These are phyloP conservation scores for Xenopus borealis DNA, from an alignment of 2,113 vertebrate genomes.

Conservation along the genomic window DNA sequence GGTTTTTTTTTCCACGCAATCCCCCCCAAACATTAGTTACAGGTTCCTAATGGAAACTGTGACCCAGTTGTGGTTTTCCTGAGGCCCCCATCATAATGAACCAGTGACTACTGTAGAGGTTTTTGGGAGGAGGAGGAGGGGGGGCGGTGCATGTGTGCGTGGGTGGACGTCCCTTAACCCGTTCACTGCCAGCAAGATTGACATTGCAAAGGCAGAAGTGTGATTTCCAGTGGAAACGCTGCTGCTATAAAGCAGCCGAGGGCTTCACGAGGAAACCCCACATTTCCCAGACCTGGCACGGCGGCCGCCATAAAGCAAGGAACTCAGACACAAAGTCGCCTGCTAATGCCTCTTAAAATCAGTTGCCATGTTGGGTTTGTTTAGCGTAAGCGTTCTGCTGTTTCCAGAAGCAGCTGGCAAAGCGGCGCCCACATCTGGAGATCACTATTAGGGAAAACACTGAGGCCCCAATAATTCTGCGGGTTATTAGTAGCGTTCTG, in stretches of 20 bases:
- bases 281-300: slow-evolving; percentile 20
- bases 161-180: slow-evolving; percentile 2
- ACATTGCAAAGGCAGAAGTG: slow-evolving; percentile 1
- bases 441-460: too few relatives aligned
- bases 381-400: slow-evolving; percentile 3
- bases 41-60: slow-evolving; percentile 20
- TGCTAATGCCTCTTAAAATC: slow-evolving; percentile 26
- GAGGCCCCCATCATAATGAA: slow-evolving; percentile 17
- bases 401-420: not conserved
- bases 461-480: too few relatives aligned
- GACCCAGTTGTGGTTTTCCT: slow-evolving; percentile 26
- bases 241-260: not conserved
- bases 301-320: not conserved
- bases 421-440: too few relatives aligned
- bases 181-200: not conserved
- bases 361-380: slow-evolving; percentile 22
- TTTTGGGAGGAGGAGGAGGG: not conserved
- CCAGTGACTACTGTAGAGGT: slow-evolving; percentile 39
- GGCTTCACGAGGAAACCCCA: slow-evolving; percentile 11
- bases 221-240: slow-evolving; percentile 2
- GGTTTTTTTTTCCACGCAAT: not conserved
- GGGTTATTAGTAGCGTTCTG: too few relatives aligned
- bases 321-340: slow-evolving; percentile 35
- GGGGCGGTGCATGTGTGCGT: not conserved
- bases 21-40: not conserved